Conservation (phyloP, 2,113 vertebrate species). For the Merops nubicus region DNA sequence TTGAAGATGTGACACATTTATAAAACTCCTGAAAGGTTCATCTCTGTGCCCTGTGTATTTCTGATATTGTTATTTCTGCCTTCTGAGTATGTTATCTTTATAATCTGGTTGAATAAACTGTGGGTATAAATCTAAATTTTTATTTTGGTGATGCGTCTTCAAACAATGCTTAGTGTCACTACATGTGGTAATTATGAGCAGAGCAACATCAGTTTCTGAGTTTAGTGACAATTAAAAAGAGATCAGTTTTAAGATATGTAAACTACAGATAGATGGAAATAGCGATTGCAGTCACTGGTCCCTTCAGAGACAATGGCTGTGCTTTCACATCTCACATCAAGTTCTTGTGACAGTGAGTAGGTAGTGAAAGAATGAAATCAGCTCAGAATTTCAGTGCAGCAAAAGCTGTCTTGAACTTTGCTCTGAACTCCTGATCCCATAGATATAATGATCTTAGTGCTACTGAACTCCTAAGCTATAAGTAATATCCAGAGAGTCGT, state of each 20-base stretch:
- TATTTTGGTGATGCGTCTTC: not conserved
- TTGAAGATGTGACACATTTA: not conserved
- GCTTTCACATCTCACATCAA: not conserved
- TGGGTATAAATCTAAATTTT: not conserved
- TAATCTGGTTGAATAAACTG: not conserved
- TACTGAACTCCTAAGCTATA: not conserved
- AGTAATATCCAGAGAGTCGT: not conserved
- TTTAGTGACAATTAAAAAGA: not conserved
- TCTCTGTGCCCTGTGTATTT: not conserved
- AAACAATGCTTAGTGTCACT: not conserved
- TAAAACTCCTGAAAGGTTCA: not conserved
- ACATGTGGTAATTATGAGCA: accelerated
- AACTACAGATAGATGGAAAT: not conserved
- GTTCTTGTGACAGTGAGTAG: not conserved
- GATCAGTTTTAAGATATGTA: not conserved
- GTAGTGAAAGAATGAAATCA: not conserved
- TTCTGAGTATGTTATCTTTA: not conserved
- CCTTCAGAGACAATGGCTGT: not conserved
- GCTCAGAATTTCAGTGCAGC: not conserved
- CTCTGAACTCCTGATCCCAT: not conserved
- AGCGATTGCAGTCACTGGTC: not conserved
- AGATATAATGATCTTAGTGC: not conserved
- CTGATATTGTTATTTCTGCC: not conserved
- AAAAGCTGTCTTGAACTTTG: not conserved
- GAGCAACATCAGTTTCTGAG: not conserved